These are phyloP conservation scores for Tiliacea aurago DNA, from an alignment of 2,888 invertebrate genomes.

Conservation along the genomic window DNA sequence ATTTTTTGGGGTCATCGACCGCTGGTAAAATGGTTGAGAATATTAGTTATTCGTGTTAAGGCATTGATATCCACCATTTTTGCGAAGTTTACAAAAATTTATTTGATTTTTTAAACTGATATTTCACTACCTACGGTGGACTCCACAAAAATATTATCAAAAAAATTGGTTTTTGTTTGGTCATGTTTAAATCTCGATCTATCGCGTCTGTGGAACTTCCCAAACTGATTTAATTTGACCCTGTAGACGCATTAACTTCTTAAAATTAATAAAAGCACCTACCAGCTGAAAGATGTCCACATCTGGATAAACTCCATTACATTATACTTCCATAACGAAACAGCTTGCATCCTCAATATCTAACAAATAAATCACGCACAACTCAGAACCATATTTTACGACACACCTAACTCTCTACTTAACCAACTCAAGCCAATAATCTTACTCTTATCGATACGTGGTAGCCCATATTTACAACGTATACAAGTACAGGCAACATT, in stretches of 20 bases:
- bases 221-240: neutral
- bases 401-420: constrained; percentile 48
- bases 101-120: no score
- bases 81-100: no score
- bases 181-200: neutral
- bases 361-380: constrained; percentile 23
- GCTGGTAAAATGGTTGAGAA: no score
- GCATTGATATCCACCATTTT: no score
- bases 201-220: neutral
- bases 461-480: constrained; percentile 52
- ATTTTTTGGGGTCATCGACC: no score
- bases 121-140: no score
- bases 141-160: no score
- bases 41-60: no score
- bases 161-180: neutral
- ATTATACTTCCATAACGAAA: neutral
- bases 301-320: neutral
- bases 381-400: constrained; percentile 19
- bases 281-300: neutral
- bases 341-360: neutral
- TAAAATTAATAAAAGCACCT: neutral
- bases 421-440: constrained; percentile 30
- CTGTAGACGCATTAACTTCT: neutral
- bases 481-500: constrained; percentile 35
- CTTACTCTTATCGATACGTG: constrained; percentile 45